Conservation (phyloP, 2,797 vertebrate genomes). For the Gymnoscopelus microlampas region DNA sequence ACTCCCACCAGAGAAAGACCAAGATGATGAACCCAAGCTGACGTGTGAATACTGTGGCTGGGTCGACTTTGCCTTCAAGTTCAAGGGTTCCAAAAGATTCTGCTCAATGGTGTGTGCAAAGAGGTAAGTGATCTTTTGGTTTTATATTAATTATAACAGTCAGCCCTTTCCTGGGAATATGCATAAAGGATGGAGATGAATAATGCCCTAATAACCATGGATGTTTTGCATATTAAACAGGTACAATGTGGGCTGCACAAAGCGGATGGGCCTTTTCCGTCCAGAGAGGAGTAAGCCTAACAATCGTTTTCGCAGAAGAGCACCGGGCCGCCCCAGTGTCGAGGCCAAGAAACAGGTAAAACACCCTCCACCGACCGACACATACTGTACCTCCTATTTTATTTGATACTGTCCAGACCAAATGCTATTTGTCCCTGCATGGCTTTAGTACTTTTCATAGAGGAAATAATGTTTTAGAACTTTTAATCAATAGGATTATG, state of each 20-base stretch:
- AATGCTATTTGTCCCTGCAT: too few species aligned
- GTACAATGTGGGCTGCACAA: constrained; percentile 96
- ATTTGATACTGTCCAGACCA: too few species aligned
- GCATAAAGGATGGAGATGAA: neutral
- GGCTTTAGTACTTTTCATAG: too few species aligned
- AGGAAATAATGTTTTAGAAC: too few species aligned
- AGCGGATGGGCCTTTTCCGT: constrained; percentile 92
- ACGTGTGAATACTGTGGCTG: constrained; percentile 97
- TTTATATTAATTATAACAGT: neutral
- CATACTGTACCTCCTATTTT: neutral
- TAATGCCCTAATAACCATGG: neutral
- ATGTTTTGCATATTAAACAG: constrained; percentile 66
- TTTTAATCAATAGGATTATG: too few species aligned
- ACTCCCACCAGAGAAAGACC: constrained; percentile 81
- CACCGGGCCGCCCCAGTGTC: constrained; percentile 77
- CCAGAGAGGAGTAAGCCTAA: constrained; percentile 89
- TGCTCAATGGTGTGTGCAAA: constrained; percentile 98
- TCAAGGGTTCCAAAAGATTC: constrained; percentile 96
- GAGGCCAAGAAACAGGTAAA: constrained; percentile 93
- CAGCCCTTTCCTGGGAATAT: neutral
- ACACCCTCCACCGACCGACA: neutral
- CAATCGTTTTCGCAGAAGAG: constrained; percentile 83
- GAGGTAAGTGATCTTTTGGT: constrained; percentile 78
- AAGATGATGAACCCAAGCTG: constrained; percentile 89
- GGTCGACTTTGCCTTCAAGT: constrained; percentile 95